phyloP scores from a whole-genome alignment of 37 sponge, comb jelly and placozoan genomes.

The Spongia lamella region DNA sequence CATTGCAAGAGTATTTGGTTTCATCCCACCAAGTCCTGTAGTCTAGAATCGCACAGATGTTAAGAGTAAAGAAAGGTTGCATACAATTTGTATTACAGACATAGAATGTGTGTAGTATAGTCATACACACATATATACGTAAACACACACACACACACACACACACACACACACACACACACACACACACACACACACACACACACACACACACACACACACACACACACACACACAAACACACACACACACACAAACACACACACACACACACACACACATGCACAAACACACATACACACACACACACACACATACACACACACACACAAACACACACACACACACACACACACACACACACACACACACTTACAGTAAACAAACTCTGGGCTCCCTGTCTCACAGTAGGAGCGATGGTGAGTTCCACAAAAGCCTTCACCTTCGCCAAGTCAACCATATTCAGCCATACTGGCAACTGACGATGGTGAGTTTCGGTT shows the following conservation, averaged over 20 bases:
- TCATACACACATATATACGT: too few species aligned
- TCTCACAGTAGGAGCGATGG: slow-evolving; percentile 65
- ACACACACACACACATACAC: slow-evolving; percentile 23
- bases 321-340: too few species aligned
- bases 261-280: too few species aligned
- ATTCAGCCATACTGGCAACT: slow-evolving; percentile 85
- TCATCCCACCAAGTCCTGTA: slow-evolving; percentile 98
- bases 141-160: too few species aligned
- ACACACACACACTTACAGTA: slow-evolving; percentile 28
- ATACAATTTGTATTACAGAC: too few species aligned
- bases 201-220: slow-evolving; percentile 15
- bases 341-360: too few species aligned
- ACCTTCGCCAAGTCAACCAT: slow-evolving; percentile 84
- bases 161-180: too few species aligned
- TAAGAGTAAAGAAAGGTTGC: too few species aligned
- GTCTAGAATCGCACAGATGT: slow-evolving; percentile 64
- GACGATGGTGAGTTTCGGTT: slow-evolving; percentile 37
- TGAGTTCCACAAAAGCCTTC: slow-evolving; percentile 96
- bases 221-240: slow-evolving; percentile 10
- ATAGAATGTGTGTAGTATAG: too few species aligned
- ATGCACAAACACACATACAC: too few species aligned
- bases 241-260: too few species aligned
- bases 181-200: too few species aligned
- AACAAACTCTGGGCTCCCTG: slow-evolving; percentile 81
- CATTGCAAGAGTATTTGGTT: slow-evolving; percentile 95